Base-by-base conservation (phyloP, 2,888 invertebrate genomes). In the Deilephila porcellus region DNA sequence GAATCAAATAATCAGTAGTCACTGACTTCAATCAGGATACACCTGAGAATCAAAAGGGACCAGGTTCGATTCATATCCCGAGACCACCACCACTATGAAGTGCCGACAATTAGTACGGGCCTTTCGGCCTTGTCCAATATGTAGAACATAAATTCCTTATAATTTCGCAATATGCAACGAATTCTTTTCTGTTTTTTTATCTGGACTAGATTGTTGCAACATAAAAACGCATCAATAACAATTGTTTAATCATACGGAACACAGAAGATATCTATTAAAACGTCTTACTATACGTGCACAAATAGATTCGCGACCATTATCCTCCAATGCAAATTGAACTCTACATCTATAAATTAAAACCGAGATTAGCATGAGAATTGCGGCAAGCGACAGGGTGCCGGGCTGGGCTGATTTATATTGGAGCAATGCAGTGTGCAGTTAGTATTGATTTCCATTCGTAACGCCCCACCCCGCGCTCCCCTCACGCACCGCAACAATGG, bases 371-470 rank as follows among this genome's bases (percentile, higher is more conserved):
- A 84, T 78, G 85, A 75, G 80, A 78, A 79, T 84, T 90, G 76
- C 91, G 91, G 91, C 92, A 93, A 91, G 88, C 90, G 80, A 81
- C 87, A 86, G 90, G 88, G 88, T 87, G 88, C 85, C 86, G 84
- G 88, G 84, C 88, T 89, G 88, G 89, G 87, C 85, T 93, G 95
- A 95, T 95, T 95, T 95, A 95, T 94, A 90, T 87, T 93, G 89
- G 93, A 95, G 94, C 95, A 94, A 91, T 95, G 95, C 94, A 94
- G 90, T 91, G 90, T 95, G 94, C 94, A 95, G 93, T 95, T 93
- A 92, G 94, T 95, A 95, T 95, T 94, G 95, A 95, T 95, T 95
- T 94, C 94, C 92, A 93, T 92, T 92, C 87, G 89, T 86, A 87
- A 88, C 89, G 88, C 89, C 91, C 91, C 88, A 76, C 87, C 84